phyloP scores from a whole-genome alignment of 2,797 vertebrate species.

The Pseudocheirus occidentalis region DNA sequence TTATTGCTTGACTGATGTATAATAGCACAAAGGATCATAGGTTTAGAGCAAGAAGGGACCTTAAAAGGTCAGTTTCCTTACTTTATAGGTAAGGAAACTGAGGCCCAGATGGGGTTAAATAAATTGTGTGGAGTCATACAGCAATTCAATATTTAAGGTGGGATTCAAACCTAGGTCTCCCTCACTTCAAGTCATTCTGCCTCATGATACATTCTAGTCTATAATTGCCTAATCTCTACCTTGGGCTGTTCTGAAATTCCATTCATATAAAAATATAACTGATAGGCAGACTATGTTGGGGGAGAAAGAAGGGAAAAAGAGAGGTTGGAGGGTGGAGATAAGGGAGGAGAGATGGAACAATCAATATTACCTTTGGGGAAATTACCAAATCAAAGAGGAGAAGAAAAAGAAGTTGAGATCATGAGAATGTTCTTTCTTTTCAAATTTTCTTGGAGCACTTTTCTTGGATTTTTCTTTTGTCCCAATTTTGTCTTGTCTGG shows the following conservation, averaged over 20 bases:
- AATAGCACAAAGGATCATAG: neutral
- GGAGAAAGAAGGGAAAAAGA: neutral
- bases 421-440: constrained; percentile 1
- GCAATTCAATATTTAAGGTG: neutral
- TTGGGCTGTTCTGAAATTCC: neutral
- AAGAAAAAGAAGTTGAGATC: neutral
- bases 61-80: neutral
- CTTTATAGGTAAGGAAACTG: neutral
- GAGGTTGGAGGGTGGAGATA: neutral
- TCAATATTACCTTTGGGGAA: neutral
- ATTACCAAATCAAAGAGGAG: neutral
- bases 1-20: neutral
- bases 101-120: neutral
- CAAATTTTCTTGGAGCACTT: constrained; percentile 38
- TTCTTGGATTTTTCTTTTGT: neutral
- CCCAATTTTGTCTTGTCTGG: neutral
- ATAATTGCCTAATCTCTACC: neutral
- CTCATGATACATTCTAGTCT: neutral
- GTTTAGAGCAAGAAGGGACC: neutral
- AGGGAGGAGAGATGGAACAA: neutral
- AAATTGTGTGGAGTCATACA: neutral
- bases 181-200: neutral
- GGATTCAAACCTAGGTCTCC: neutral
- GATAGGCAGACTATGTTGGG: neutral
- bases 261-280: neutral